Evolutionary conservation across 1,140 invertebrate species (phyloP).

Genomic region (Dreissena polymorpha): DNA sequence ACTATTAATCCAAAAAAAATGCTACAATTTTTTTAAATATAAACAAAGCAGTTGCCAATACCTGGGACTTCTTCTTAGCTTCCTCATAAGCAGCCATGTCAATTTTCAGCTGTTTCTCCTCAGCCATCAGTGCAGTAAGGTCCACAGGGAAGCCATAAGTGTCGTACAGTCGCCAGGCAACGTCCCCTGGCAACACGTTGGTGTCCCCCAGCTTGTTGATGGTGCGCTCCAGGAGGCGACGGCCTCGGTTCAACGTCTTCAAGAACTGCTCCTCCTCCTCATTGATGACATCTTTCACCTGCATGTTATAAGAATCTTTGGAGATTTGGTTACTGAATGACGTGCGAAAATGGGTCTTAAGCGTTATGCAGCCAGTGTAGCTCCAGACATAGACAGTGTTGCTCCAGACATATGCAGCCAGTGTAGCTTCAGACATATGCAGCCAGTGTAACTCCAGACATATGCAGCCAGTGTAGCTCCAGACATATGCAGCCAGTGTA

Average conservation of each 20-base stretch:
- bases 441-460: too few relatives aligned
- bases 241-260: conserved; percentile 95
- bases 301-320: conserved; percentile 3
- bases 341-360: too few relatives aligned
- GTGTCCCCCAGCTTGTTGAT: conserved; percentile 89
- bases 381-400: too few relatives aligned
- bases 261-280: conserved; percentile 99
- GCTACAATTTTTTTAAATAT: too few relatives aligned
- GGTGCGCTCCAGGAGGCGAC: conserved; percentile 94
- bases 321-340: too few relatives aligned
- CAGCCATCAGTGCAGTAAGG: conserved; percentile 97
- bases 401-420: too few relatives aligned
- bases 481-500: too few relatives aligned
- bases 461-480: too few relatives aligned
- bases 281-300: conserved; percentile 93
- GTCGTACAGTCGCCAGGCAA: conserved; percentile 99
- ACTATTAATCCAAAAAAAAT: too few relatives aligned
- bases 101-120: conserved; percentile 94
- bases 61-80: conserved; percentile 94
- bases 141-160: conserved; percentile 99
- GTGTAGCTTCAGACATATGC: too few relatives aligned
- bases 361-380: too few relatives aligned
- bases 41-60: conserved; percentile 68
- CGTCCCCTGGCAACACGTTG: conserved; percentile 89
- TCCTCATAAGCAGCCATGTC: conserved; percentile 95